Evolutionary conservation across 2,888 invertebrate genomes (phyloP), one percentile per base, ranked within the genome.

Genomic region (Heteromyza rotundicornis): DNA sequence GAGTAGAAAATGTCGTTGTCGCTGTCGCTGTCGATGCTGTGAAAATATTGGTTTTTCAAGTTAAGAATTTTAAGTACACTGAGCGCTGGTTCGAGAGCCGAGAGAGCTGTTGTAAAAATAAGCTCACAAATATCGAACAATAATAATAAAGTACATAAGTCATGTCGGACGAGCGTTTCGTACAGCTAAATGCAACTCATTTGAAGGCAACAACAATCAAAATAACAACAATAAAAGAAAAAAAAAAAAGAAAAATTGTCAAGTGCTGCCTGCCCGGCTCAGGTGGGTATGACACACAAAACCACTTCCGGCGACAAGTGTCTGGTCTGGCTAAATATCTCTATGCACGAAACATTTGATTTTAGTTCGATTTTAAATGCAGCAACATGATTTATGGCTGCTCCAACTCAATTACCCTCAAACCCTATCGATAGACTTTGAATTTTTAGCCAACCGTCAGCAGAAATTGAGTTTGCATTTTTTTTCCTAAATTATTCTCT

Each of bases 41-140:
- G 70, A 79, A 78, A 79, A 79, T 79, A 80, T 79, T 79, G 74
- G 74, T 78, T 75, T 76, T 80, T 75, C 73, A 73, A 75, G 75
- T 73, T 76, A 72, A 77, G 79, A 80, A 79, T 80, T 79, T 78
- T 73, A 80, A 79, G 76, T 79, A 75, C n/a, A n/a, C 74, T 75
- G 72, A 74, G 36, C n/a, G n/a, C n/a, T n/a, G n/a, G n/a, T n/a
- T n/a, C n/a, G n/a, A n/a, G n/a, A n/a, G n/a, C n/a, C n/a, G n/a
- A n/a, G n/a, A n/a, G n/a, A n/a, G 57, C 22, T 60, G 40, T 64
- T 62, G 73, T 76, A 74, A 74, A 74, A 74, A 74, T 74, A 73
- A 76, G 76, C 74, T 74, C 16, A n/a, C n/a, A n/a, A n/a, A n/a
- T 24, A 50, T 27, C 10, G 74, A 73, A 75, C 71, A 67, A 60